Evolutionary conservation across 2,888 invertebrate genomes (phyloP).

Genomic region (Calliopum simillimum): DNA sequence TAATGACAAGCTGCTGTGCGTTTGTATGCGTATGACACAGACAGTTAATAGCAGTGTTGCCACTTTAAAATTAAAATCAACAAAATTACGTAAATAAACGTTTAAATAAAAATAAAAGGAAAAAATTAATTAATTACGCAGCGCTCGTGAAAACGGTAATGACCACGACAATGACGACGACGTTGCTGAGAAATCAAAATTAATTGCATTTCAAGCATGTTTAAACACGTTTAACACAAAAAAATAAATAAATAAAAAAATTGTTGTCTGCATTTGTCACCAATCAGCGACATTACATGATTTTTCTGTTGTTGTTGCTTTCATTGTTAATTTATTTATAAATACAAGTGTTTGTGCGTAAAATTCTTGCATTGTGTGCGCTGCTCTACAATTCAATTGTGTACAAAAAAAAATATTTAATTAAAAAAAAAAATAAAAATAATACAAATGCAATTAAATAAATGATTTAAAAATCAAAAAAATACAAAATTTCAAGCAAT

Average conservation of each 20-base stretch:
- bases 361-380: too few relatives aligned
- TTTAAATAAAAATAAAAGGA: not conserved
- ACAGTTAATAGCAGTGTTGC: not conserved
- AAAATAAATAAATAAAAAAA: constrained; percentile 15
- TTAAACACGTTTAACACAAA: constrained; percentile 49
- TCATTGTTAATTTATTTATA: too few relatives aligned
- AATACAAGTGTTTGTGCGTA: too few relatives aligned
- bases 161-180: constrained; percentile 4
- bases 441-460: constrained; percentile 21
- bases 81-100: not conserved
- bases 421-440: constrained; percentile 20
- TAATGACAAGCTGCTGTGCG: not conserved
- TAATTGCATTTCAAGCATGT: constrained; percentile 56
- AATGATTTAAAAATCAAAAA: constrained; percentile 12
- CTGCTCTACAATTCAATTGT: not conserved
- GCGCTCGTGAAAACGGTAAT: not conserved
- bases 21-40: not conserved
- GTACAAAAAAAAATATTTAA: constrained; percentile 17
- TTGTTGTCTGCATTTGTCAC: not conserved
- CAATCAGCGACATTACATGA: too few relatives aligned
- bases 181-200: constrained; percentile 48
- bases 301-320: too few relatives aligned
- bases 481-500: constrained; percentile 47
- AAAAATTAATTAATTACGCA: constrained; percentile 21
- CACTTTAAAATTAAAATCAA: constrained; percentile 33